Evolutionary conservation across 1,140 invertebrate species (phyloP), one percentile per base, ranked within the genome.

Genomic region (Helicorthomorpha holstii): DNA sequence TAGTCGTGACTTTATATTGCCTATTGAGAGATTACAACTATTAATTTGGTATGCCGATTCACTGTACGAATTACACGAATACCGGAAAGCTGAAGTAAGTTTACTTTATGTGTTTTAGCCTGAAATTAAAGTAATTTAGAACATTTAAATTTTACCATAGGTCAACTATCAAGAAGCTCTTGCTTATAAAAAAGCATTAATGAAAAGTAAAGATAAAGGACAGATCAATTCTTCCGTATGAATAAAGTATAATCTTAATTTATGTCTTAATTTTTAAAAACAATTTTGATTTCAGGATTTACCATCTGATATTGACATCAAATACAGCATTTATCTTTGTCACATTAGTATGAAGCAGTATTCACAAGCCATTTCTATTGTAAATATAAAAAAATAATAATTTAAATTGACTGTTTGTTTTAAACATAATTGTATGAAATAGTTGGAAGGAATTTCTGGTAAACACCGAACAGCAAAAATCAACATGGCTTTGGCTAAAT

Each of bases 321-420:
- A 83, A 63, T 85, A 78, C 61, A 77, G 82, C 63, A 75, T 85
- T 41, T 75, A 84, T 63, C 60, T 75, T 22, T 86, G 83, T 64
- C 69, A 78, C 54, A 63, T 75, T 0, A 74, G 79, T 51, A 63
- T 79, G 44, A 80, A 81, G 58, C 77, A 82, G 52, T 68, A 66
- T 3, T 63, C 68, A 44, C 73, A 80, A 65, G 82, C 82, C 1
- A 68, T 83, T 21, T 68, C 67, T 55, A 69, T 78, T 46, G 67
- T 70, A 60, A 61, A n/a, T 22, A 34, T 47, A 43, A 34, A 26
- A 24, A 29, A 44, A 29, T 54, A 43, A 16, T 45, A 34, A 14
- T 47, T 54, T 27, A 3, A 3, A 50, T 52, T 16, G 10, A 12
- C 10, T 52, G 16, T 27, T 14, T 51, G 38, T 27, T 24, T 46